These are phyloP conservation scores for Drosophila fulvimacula DNA, from an alignment of 2,888 invertebrate genomes.

Conservation along the genomic window DNA sequence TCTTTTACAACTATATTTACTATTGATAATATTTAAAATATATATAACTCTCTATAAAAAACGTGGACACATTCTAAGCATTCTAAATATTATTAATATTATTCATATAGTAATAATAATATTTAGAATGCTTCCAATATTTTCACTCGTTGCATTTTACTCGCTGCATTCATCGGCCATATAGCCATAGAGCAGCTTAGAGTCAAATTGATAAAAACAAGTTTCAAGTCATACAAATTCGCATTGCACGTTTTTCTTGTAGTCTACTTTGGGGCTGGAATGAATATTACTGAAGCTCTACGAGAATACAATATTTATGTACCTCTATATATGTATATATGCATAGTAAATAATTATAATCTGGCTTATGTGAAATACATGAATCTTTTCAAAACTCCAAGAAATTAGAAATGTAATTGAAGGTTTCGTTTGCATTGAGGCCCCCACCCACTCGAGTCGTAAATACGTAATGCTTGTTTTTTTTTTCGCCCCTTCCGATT, in stretches of 20 bases:
- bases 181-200: too few species aligned
- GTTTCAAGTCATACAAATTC: neutral
- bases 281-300: neutral
- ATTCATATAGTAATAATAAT: too few species aligned
- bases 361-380: slow-evolving; percentile 1
- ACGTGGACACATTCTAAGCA: too few species aligned
- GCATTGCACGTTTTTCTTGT: neutral
- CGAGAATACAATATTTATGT: neutral
- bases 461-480: slow-evolving; percentile 8
- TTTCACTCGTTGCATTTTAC: neutral
- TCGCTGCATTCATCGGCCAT: neutral
- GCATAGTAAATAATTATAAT: neutral
- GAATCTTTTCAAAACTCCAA: neutral
- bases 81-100: too few species aligned
- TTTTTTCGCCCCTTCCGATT: neutral
- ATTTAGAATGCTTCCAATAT: neutral
- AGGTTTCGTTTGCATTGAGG: slow-evolving; percentile 2
- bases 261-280: slow-evolving; percentile 2
- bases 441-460: neutral
- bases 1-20: neutral
- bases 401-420: slow-evolving; percentile 10
- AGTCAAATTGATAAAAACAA: neutral
- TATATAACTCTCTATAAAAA: too few species aligned
- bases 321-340: too few species aligned
- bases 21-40: too few species aligned